These are phyloP conservation scores for Archivesica marissinica DNA, from an alignment of 1,140 invertebrate genomes.

Conservation along the genomic window DNA sequence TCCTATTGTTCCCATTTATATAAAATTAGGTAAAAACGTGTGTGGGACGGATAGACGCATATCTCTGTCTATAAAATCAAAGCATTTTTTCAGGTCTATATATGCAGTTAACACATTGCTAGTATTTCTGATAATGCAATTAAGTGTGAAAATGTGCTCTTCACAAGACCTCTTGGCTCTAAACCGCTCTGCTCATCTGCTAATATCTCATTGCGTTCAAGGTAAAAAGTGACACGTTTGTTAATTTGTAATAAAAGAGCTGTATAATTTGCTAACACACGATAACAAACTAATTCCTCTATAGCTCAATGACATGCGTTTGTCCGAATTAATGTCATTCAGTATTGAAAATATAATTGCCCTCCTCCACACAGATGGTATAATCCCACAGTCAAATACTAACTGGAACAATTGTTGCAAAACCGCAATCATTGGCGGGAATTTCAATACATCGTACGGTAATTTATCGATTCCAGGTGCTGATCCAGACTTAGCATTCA, in stretches of 20 bases:
- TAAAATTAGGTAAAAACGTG: no score
- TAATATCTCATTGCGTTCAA: constrained; percentile 32
- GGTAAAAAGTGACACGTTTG: constrained; percentile 18
- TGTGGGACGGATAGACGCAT: no score
- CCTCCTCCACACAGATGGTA: no score
- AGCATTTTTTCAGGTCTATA: constrained; percentile 10
- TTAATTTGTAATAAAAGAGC: constrained; percentile 45
- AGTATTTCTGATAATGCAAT: constrained; percentile 37
- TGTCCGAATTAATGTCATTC: background rate
- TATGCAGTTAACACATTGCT: constrained; percentile 6
- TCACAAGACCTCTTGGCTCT: constrained; percentile 25
- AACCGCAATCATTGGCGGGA: no score
- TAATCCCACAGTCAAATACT: no score
- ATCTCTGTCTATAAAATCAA: no score
- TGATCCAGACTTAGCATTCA: no score
- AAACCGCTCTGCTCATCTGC: constrained; percentile 56
- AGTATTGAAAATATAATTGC: constrained; percentile 48
- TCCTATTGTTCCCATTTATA: no score
- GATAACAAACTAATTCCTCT: constrained; percentile 48
- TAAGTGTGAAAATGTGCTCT: constrained; percentile 41
- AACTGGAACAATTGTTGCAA: no score
- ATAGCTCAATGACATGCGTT: constrained; percentile 16
- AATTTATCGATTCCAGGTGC: no score
- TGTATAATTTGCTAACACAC: constrained; percentile 37
- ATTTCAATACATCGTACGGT: no score